Base-by-base conservation (phyloP, 1,140 invertebrate genomes). In the Neuroterus valhalla region DNA sequence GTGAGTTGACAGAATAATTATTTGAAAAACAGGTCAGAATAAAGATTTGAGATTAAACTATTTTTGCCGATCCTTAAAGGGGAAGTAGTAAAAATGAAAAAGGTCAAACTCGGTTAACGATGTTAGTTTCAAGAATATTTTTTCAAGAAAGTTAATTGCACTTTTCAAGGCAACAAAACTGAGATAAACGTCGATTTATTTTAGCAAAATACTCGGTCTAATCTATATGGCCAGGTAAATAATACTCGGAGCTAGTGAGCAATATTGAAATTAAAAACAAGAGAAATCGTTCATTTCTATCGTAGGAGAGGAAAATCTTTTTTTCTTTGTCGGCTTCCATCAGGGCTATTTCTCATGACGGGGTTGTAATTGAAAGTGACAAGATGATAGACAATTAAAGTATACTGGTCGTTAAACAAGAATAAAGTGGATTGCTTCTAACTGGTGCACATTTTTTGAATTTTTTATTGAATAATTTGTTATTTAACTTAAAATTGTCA, bases 221-320 rank as follows among this genome's bases (percentile, higher is more conserved):
- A 62, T 62, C 55, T 62, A 62, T 38, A 62, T 62, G 55, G 31
- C 55, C 55, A 31, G 55, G 15, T 62, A 23, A 62, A 62, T 62
- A 23, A 62, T 26, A 62, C 26, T 62, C 55, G 55, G 55, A 62
- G 31, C 5, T 62, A 4, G 15, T 31, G 55, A 62, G 52, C 15
- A 38, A 38, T 62, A 23, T 62, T 31, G 21, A 31, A 62, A 62
- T 38, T 62, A 14, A 62, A 55, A 62, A 62, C 55, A 62, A 62
- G 55, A 15, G 55, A 23, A 14, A 31, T 21, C 23, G 23, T 31
- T 62, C 23, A 62, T 26, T 62, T 62, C 26, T 5, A 62, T 62
- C 3, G 12, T 31, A 21, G 52, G 26, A 8, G 46, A 12, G 31
- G n/a, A 38, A 38, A 38, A 38, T 38, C 31, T 5, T 38, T 38